Evolutionary conservation across 2,113 vertebrate genomes (phyloP), one percentile per base, ranked within the genome.

Genomic region (Podarcis muralis): DNA sequence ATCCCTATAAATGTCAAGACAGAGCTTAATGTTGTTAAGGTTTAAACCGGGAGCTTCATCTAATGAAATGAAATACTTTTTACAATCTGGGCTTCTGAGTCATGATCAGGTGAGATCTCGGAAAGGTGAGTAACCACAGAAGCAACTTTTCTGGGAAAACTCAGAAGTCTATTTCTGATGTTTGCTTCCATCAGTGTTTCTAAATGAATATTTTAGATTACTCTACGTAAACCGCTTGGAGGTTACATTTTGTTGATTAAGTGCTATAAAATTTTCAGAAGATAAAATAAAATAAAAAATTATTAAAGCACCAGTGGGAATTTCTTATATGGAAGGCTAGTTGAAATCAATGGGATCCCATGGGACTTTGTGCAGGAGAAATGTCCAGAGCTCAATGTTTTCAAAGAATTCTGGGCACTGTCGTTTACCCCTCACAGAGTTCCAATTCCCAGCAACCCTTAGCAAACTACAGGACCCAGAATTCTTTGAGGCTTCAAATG

Each of bases 1-100:
- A 92, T 93, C 93, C 85, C 75, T 92, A 92, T 84, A 94, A 93
- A 94, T 69, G 65, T 93, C 90, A 92, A 94, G 93, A 91, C 84
- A 90, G 86, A 92, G 93, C 90, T 89, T 95, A 93, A 90, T 91
- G 90, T 89, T 93, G 81, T 92, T 93, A 90, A 88, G 87, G 90
- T 0, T 92, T 81, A 94, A 93, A 93, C 83, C 91, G 91, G 91
- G 95, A 95, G 89, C 72, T 81, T 93, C 87, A 74, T 91, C 81
- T 92, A 88, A 93, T 93, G 85, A 92, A 72, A 85, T 71, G 81
- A 95, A 89, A 92, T 92, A 32, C 72, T 27, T 92, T 95, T 93
- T 93, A 75, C 62, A 84, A 43, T 88, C 92, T 90, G 87, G 18
- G 65, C 35, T 88, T 92, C 88, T 89, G 86, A 91, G 84, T 89